Base-by-base conservation (phyloP, 2,888 invertebrate genomes). In the Pecten maximus region DNA sequence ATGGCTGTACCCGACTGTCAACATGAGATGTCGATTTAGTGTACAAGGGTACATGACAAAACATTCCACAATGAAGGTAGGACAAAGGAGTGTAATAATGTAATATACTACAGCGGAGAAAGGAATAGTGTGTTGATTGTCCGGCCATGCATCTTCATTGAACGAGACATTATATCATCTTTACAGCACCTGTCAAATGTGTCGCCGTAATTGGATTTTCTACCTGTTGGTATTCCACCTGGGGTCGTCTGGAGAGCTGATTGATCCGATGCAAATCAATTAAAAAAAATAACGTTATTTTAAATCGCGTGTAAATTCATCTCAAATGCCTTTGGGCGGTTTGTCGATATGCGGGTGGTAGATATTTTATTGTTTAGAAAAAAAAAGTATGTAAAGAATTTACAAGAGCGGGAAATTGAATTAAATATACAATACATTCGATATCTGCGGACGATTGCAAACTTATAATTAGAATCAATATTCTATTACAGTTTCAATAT, bases 221-320 rank as follows among this genome's bases (percentile, higher is more conserved):
- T 35, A 74, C 74, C 74, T 74, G 74, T 74, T 74, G 35, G 74
- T 74, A 74, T 28, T 74, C 35, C 35, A 74, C 74, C 74, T 74
- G 35, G 74, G 35, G 74, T 10, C 74, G 74, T 74, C 12, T 74
- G 1, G 10, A 28, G 2, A 35, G 2, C 74, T 6, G 28, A 35
- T 23, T 23, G 12, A 74, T 74, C 28, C 4, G 74, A 28, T 35
- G 35, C 35, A 74, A 4, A 6, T 23, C 15, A 28, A 74, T 74
- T 8, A 28, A 35, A 35, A 35, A 74, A 74, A 10, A 23, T 35
- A 35, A 28, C 15, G 28, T 74, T 35, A 8, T 74, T 74, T 35
- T 1, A 23, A 54, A 28, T 74, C 35, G 28, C 12, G 28, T 35
- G 8, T 74, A 12, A 74, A 74, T 28, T 74, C 0, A 74, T 6